phyloP scores from a whole-genome alignment of 92 coral and sea anemone genomes.

The Virgularia gustaviana region DNA sequence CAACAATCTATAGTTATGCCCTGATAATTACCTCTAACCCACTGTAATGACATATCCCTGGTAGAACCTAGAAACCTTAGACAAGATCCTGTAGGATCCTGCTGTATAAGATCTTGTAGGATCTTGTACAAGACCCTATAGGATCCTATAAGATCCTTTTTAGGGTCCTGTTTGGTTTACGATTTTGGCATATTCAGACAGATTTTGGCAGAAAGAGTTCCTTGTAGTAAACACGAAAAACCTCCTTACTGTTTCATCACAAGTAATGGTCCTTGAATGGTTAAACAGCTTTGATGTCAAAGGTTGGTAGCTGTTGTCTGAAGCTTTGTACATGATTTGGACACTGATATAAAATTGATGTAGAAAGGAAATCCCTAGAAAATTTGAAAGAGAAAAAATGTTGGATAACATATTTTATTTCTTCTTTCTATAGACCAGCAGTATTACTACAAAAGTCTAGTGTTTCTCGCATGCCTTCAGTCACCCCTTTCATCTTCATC shows the following conservation, averaged over 20 bases:
- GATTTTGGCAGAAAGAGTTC: background rate
- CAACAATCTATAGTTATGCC: too few species aligned
- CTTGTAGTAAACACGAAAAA: too few species aligned
- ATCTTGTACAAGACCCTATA: too few species aligned
- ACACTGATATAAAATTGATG: conserved; percentile 71
- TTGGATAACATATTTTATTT: background rate
- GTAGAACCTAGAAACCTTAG: too few species aligned
- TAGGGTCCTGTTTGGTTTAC: too few species aligned
- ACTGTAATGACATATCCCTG: too few species aligned
- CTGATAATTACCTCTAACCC: too few species aligned
- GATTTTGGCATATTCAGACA: background rate
- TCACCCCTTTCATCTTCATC: conserved; percentile 80
- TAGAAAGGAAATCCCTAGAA: conserved; percentile 62
- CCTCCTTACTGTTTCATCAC: conserved; percentile 51
- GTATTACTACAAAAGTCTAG: background rate
- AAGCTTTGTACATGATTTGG: conserved; percentile 66
- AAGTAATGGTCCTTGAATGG: conserved; percentile 66
- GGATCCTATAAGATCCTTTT: too few species aligned
- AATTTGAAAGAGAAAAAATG: background rate
- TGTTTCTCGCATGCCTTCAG: too few species aligned
- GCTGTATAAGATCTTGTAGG: too few species aligned
- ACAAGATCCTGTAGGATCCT: too few species aligned
- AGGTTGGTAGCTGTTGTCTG: conserved; percentile 76
- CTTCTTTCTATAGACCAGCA: background rate
- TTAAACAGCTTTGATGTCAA: conserved; percentile 63